Evolutionary conservation across 2,113 vertebrate species (phyloP), one percentile per base, ranked within the genome.

Genomic region (Phylloscopus trochilus): DNA sequence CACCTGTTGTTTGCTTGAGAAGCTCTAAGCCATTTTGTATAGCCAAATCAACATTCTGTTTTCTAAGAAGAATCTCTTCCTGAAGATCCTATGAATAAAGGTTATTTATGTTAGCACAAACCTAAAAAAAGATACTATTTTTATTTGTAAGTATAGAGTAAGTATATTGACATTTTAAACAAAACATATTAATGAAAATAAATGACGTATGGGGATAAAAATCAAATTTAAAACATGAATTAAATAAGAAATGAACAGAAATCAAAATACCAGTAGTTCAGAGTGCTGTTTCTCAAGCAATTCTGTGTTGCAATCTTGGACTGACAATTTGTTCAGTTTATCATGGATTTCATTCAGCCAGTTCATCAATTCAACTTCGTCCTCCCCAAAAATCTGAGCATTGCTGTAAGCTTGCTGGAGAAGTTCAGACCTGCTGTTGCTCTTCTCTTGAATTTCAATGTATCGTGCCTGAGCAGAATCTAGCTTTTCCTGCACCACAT

Each of bases 1-100:
- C 96, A 99, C 99, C 99, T 98, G 99, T 99, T 83, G 99, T 99
- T 95, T 99, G 99, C 92, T 99, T 99, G 78, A 99, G 98, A 44
- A 99, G 98, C 87, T 99, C 99, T 97, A 99, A 96, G 66, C 99
- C 99, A 94, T 99, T 99, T 83, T 97, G 98, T 92, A 99, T 91
- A 28, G 99, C 99, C 91, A 99, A 98, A 93, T 99, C 99, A 73
- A 99, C 98, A 85, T 98, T 98, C 94, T 98, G 98, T 96, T 98
- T 99, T 92, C 98, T 98, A 91, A 98, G 96, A 80, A 98, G 89
- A 94, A 99, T 99, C 93, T 99, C 99, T 83, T 98, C 98, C 93
- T 99, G 98, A 88, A 99, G 98, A 63, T 97, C 98, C 99, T 99
- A 96, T 68, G 85, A 94, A 70, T 72, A 93, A 94, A 96, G 43